These are phyloP conservation scores for Pheosia tremula DNA, from an alignment of 2,888 invertebrate species.

Conservation along the genomic window DNA sequence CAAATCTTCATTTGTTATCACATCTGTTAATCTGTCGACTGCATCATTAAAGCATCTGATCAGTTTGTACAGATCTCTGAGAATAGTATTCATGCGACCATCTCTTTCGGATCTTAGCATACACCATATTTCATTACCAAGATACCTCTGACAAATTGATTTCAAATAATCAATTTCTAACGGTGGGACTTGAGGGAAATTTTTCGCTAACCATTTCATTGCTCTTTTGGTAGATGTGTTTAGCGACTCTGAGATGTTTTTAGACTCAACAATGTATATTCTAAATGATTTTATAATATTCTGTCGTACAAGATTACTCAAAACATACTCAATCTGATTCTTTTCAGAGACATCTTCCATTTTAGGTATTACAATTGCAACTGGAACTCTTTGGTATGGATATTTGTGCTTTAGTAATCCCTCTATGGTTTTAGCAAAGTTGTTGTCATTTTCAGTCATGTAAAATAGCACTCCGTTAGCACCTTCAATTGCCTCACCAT, in stretches of 20 bases:
- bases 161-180: conserved; percentile 84
- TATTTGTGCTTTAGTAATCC: conserved; percentile 62
- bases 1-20: conserved; percentile 85
- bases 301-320: conserved; percentile 51
- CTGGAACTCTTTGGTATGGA: conserved; percentile 70
- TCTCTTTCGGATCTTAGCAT: conserved; percentile 72
- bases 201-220: conserved; percentile 80
- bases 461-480: conserved; percentile 73
- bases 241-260: conserved; percentile 58
- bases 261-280: conserved; percentile 58
- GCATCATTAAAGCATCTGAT: conserved; percentile 88
- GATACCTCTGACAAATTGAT: conserved; percentile 81
- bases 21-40: conserved; percentile 84
- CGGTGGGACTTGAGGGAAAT: conserved; percentile 74
- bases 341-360: conserved; percentile 38
- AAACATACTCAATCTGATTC: conserved; percentile 48
- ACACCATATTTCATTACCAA: conserved; percentile 87
- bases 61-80: conserved; percentile 84
- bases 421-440: conserved; percentile 55
- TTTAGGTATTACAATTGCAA: conserved; percentile 67
- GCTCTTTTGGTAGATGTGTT: conserved; percentile 64
- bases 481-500: conserved; percentile 69
- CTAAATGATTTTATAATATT: conserved; percentile 67
- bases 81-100: conserved; percentile 66
- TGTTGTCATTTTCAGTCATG: conserved; percentile 56